Base-by-base conservation (phyloP, 2,113 vertebrate species). In the Psittacus erithacus region DNA sequence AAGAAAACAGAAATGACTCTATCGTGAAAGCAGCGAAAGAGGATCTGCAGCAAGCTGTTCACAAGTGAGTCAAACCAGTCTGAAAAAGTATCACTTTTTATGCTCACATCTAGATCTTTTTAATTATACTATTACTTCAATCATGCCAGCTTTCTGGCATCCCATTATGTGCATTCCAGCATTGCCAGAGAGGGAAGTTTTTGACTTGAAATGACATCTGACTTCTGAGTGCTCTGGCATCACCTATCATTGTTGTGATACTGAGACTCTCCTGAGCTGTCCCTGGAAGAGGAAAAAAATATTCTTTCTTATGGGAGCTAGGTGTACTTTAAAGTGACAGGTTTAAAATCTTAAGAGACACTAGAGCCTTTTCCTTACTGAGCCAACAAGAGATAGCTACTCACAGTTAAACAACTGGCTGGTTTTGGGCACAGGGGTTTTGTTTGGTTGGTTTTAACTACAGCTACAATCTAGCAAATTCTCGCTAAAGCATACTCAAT, bases 121-220 rank as follows among this genome's bases (percentile, higher is more conserved):
- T 91, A 95, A 95, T 95, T 95, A 47, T 50, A 35, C 89, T 65
- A n/a, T 95, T 69, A 84, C 69, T 97, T 95, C 87, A 97, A 96
- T 92, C 93, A 93, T 83, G 78, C 89, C 91, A 96, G 68, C 92
- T 94, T 73, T 39, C 91, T 95, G 95, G 71, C 79, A 59, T 39
- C 25, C 73, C 18, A 23, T 89, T 86, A n/a, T 7, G 2, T 79
- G 65, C 63, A 52, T 67, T 60, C 80, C 8, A 60, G 69, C 19
- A 14, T 38, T 86, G 39, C 88, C 55, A 87, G 70, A 28, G 29
- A 73, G 77, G 47, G 22, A 46, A 67, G 57, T 3, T 84, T 67
- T 79, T 52, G 77, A 79, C 77, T 79, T 47, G 50, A 76, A 64
- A 84, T 64, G 75, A 95, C 92, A 87, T 46, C 69, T 75, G 88